Evolutionary conservation across 2,797 vertebrate species (phyloP), one percentile per base, ranked within the genome.

Genomic region (Uromys caudimaculatus): DNA sequence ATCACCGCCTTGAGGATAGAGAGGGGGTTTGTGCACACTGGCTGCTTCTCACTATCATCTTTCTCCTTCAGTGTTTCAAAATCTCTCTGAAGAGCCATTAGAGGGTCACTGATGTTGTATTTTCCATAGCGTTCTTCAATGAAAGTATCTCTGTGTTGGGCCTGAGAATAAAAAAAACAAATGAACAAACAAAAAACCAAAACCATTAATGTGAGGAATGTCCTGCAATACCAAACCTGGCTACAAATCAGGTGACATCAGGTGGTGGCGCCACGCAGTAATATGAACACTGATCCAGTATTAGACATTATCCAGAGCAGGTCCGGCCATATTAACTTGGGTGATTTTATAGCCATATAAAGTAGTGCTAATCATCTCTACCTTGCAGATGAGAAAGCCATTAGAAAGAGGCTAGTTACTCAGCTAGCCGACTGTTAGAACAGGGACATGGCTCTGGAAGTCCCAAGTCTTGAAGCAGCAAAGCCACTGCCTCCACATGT

Each of bases 81-180:
- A 98, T 99, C 99, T 92, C 99, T 99, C 98, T 99, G 99, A 89
- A 99, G 97, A 77, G 99, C 99, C 98, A 99, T 99, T 94, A 99
- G 97, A 1, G 99, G 99, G 78, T 99, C 99, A 69, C 99, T 99
- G 98, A 99, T 99, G 98, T 99, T 99, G 69, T 99, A 99, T 95
- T 99, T 99, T 87, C 99, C 99, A 94, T 99, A 99, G 75, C 99
- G 99, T 88, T 99, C 99, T 98, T 99, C 99, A 91, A 99, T 98
- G 98, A 99, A 99, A 0, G 99, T 97, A 81, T 99, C 99, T 98
- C 99, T 99, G 95, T 99, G 99, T 96, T 99, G 99, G 67, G 99
- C 99, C 99, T 99, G 96, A 79, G 91, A 98, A 32, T 98, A 41
- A 95, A 47, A 73, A 90, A 10, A 89, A 96, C 21, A 27, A 71